Evolutionary conservation across 1,140 invertebrate genomes (phyloP).

Genomic region (Pinna nobilis): DNA sequence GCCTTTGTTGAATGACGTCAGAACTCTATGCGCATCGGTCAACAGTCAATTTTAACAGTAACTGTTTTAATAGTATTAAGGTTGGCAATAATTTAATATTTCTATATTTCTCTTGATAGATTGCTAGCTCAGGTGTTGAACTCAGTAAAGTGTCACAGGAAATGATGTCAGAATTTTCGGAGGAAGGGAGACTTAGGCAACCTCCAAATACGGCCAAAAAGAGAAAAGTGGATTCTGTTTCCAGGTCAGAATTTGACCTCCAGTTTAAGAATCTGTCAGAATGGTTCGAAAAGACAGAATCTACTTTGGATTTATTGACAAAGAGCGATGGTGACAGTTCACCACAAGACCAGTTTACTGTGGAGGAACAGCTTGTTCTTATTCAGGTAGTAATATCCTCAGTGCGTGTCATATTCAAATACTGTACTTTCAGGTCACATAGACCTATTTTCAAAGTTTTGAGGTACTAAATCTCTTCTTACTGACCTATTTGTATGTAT

Average conservation of each 20-base stretch:
- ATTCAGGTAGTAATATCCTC: slow-evolving; percentile 77
- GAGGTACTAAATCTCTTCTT: no score
- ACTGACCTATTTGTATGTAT: no score
- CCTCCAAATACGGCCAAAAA: slow-evolving; percentile 57
- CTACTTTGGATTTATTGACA: slow-evolving; percentile 76
- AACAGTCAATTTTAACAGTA: no score
- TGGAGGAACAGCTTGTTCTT: slow-evolving; percentile 79
- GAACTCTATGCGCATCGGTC: no score
- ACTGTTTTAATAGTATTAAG: no score
- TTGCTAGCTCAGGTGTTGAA: slow-evolving; percentile 68
- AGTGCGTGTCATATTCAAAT: no score
- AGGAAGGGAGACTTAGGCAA: slow-evolving; percentile 39
- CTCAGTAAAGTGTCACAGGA: slow-evolving; percentile 61
- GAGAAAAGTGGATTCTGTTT: slow-evolving; percentile 60
- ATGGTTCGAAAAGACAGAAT: slow-evolving; percentile 79
- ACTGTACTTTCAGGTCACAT: no score
- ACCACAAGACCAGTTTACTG: slow-evolving; percentile 77
- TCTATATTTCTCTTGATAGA: slow-evolving; percentile 51
- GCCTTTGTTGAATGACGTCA: no score
- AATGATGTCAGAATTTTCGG: slow-evolving; percentile 47
- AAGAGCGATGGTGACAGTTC: slow-evolving; percentile 71
- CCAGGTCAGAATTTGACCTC: slow-evolving; percentile 77
- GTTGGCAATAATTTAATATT: not conserved
- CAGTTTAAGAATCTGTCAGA: slow-evolving; percentile 77
- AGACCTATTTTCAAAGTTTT: no score